A percentile compares a stretch with the other conserved stretches of the same genome.
Conservation (phyloP, 1,140 invertebrate genomes). For the Drosophila nannoptera region DNA sequence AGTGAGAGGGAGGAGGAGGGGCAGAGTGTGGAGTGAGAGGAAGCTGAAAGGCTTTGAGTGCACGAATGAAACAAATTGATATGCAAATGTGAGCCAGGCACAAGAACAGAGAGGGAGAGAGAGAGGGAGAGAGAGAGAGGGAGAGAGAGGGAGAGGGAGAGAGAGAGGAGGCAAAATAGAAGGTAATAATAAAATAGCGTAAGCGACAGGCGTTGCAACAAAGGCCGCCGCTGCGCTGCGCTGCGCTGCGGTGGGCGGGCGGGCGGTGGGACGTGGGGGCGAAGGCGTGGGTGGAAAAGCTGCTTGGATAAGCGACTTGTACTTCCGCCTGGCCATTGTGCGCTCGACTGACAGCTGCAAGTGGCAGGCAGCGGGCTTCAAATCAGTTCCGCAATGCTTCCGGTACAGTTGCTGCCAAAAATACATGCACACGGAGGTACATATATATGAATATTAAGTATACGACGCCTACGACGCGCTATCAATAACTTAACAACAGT, state of each 20-base stretch:
- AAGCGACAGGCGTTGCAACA: constrained; percentile 33
- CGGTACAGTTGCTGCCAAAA: constrained; percentile 29
- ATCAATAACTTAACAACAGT: constrained; percentile 61
- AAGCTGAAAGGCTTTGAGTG: constrained; percentile 39
- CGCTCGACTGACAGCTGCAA: constrained; percentile 55
- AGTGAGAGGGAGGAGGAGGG: background rate
- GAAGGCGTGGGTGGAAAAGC: constrained; percentile 17
- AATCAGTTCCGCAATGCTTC: constrained; percentile 58
- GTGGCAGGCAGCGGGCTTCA: constrained; percentile 50
- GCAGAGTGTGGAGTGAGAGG: no score
- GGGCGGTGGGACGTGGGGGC: background rate
- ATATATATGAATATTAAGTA: constrained; percentile 42
- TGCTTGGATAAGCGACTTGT: constrained; percentile 64
- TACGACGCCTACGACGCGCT: constrained; percentile 62
- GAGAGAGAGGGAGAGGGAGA: background rate
- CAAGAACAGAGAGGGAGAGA: background rate
- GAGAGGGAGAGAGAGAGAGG: no score
- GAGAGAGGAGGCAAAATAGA: constrained; percentile 17
- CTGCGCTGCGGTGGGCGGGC: no score
- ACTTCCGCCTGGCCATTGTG: constrained; percentile 56
- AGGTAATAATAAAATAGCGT: constrained; percentile 65
- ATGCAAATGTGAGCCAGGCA: constrained; percentile 62
- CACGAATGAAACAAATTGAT: constrained; percentile 73
- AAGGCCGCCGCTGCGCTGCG: background rate
- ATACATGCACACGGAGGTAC: constrained; percentile 5